Conservation (phyloP, 2,888 invertebrate species). For the Nasonia oneida region DNA sequence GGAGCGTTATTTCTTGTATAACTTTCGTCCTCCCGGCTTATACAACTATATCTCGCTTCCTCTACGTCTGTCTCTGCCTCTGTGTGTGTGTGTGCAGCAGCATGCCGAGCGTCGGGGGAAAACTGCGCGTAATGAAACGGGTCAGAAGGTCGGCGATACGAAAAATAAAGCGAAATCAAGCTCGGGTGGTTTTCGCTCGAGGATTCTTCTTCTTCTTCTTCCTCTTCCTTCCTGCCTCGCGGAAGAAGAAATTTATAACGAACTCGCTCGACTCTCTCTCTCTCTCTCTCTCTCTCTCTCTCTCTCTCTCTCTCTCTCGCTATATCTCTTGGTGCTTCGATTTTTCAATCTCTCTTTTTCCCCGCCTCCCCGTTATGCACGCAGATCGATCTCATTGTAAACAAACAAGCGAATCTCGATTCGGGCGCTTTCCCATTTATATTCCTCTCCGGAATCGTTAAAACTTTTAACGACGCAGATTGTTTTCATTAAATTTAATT, state of each 20-base stretch:
- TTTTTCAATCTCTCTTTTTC: constrained; percentile 40
- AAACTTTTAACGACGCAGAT: constrained; percentile 32
- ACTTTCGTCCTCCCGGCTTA: constrained; percentile 9
- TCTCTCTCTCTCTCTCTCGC: not conserved
- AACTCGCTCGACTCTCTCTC: constrained; percentile 14
- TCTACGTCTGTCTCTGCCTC: not conserved
- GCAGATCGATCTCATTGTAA: constrained; percentile 38
- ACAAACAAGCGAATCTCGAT: constrained; percentile 32
- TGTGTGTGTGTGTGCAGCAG: not conserved
- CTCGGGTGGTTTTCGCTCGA: constrained; percentile 27
- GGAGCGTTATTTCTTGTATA: constrained; percentile 23
- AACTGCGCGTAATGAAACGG: constrained; percentile 54
- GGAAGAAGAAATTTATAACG: constrained; percentile 47
- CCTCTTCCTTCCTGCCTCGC: not conserved
- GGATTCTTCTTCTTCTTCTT: constrained; percentile 36
- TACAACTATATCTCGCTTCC: not conserved
- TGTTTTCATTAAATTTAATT: constrained; percentile 20
- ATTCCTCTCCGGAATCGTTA: constrained; percentile 1
- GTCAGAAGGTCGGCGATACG: constrained; percentile 55
- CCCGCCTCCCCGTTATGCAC: not conserved
- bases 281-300: not conserved
- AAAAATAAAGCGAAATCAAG: constrained; percentile 44
- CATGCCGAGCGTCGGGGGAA: not conserved
- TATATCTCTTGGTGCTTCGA: constrained; percentile 28
- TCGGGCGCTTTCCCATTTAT: not conserved